Percentiles rank a stretch among this genome's conserved stretches.
These are phyloP conservation scores for Phortica variegata DNA, from an alignment of 1,140 invertebrate genomes.

Conservation along the genomic window DNA sequence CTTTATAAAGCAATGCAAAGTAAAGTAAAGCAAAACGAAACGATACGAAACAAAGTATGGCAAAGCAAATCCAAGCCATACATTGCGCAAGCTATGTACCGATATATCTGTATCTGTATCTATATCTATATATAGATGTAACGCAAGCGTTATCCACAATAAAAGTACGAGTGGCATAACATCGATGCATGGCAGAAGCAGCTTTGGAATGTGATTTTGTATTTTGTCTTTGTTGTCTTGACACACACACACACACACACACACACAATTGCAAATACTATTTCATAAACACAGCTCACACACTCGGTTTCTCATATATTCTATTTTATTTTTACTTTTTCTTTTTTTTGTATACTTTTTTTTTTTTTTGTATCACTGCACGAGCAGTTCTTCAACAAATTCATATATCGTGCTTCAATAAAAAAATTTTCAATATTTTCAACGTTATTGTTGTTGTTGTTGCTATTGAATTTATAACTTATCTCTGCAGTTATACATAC, in stretches of 20 bases:
- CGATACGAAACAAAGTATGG: slow-evolving; percentile 1
- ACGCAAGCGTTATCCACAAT: background rate
- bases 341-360: too few relatives aligned
- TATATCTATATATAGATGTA: background rate
- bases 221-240: slow-evolving; percentile 34
- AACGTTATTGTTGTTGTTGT: slow-evolving; percentile 13
- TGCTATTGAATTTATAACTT: slow-evolving; percentile 7
- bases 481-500: background rate
- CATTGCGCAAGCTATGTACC: too few relatives aligned
- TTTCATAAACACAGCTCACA: too few relatives aligned
- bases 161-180: slow-evolving; percentile 14
- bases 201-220: slow-evolving; percentile 24
- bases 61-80: too few relatives aligned
- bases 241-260: slow-evolving; percentile 7
- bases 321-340: too few relatives aligned
- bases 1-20: slow-evolving; percentile 4
- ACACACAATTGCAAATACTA: background rate
- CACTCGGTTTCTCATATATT: too few relatives aligned
- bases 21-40: background rate
- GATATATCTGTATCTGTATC: too few relatives aligned
- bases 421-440: slow-evolving; percentile 47
- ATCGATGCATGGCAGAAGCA: slow-evolving; percentile 9
- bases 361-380: background rate
- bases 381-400: slow-evolving; percentile 15
- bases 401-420: slow-evolving; percentile 42